Conservation (phyloP, 2,113 vertebrate genomes). For the Coptodon bakossiorum region DNA sequence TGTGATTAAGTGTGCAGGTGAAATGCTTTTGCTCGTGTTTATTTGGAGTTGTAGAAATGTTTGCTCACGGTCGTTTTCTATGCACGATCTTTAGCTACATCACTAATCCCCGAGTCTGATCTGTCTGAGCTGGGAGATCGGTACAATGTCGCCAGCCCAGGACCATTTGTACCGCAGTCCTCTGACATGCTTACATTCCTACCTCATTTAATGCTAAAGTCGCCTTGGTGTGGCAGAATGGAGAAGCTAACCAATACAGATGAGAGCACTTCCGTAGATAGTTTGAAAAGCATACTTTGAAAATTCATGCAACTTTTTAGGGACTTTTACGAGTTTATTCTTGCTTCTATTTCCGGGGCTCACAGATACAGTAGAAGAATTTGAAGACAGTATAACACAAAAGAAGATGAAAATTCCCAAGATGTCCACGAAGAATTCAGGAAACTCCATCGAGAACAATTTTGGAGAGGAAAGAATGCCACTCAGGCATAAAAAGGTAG, state of each 20-base stretch:
- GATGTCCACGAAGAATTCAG: constrained; percentile 87
- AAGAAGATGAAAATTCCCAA: constrained; percentile 99
- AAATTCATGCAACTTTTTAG: background rate
- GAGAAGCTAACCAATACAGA: background rate
- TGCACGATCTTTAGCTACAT: constrained; percentile 19
- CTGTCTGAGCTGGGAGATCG: constrained; percentile 24
- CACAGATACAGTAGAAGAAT: constrained; percentile 79
- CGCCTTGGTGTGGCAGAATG: background rate
- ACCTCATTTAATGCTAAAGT: background rate
- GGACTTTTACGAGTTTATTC: background rate
- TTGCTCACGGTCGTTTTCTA: background rate
- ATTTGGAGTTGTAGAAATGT: background rate
- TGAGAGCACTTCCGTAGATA: background rate
- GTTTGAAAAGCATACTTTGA: background rate
- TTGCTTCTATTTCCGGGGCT: constrained; percentile 3
- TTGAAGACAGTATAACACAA: constrained; percentile 98
- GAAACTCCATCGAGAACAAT: constrained; percentile 88
- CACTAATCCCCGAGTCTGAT: constrained; percentile 50
- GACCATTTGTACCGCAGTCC: background rate
- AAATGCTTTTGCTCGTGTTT: background rate
- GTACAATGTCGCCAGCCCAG: background rate
- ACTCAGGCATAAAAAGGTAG: constrained; percentile 97
- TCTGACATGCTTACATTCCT: background rate
- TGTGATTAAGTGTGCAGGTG: background rate
- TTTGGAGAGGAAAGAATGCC: constrained; percentile 91